Evolutionary conservation across 2,797 vertebrate species (phyloP), one percentile per base, ranked within the genome.

Genomic region (Pseudocheirus occidentalis): DNA sequence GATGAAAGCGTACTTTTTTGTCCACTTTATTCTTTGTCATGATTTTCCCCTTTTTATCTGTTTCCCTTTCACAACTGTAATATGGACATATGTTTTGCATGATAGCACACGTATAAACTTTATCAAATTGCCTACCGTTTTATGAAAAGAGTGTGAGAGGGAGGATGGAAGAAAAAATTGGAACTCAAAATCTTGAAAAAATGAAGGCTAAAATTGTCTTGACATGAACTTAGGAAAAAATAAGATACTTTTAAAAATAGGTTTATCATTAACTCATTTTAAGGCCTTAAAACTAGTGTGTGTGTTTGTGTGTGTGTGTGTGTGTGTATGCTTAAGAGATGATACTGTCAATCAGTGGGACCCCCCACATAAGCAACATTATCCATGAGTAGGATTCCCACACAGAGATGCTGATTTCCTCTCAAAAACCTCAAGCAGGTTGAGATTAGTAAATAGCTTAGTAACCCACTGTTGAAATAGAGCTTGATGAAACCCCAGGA

Each of bases 391-490:
- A 0, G 0, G 7, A 40, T 2, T 3, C 50, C 89, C 0, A 0
- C 18, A 16, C 55, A 24, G 16, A 18, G 10, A 4, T 90, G 92
- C 94, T 52, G 56, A 0, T 4, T 24, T 24, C 56, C 12, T 55
- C 0, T 93, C 62, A 28, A 73, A 59, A 94, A 40, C 34, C 81
- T 81, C 81, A 90, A 18, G 27, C 9, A 4, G 0, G 34, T 2
- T 93, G 53, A 91, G 40, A 94, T 95, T 90, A 92, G 40, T 90
- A 95, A 58, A 94, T 2, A 91, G 58, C 50, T 93, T 58, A 91
- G 29, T n/a, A 73, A 81, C 40, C 0, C 0, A 34, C 10, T 55
- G 50, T 53, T 27, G 34, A 9, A 50, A n/a, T 10, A 52, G 31
- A 10, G 46, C 6, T 0, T 0, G 0, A 89, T 90, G 53, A 59